A percentile compares a stretch with the other conserved stretches of the same genome.
phyloP scores from a whole-genome alignment of 2,113 vertebrate species.

The Oryzias celebensis region DNA sequence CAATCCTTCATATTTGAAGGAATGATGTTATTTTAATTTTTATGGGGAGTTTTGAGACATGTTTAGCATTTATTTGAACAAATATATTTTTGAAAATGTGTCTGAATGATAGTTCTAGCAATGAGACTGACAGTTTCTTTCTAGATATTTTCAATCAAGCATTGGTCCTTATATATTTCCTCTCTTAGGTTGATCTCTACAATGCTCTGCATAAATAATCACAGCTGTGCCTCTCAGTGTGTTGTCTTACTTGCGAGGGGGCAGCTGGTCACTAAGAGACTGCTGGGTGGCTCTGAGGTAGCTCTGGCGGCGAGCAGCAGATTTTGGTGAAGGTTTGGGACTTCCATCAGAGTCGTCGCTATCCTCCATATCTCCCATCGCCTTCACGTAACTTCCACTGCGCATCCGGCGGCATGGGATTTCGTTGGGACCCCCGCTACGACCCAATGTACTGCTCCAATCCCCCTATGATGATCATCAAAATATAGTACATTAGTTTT shows the following conservation, averaged over 20 bases:
- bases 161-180: background rate
- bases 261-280: constrained; percentile 95
- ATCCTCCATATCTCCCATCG: constrained; percentile 95
- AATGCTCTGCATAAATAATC: background rate
- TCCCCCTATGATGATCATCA: constrained; percentile 84
- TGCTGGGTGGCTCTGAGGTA: constrained; percentile 99
- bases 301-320: constrained; percentile 94
- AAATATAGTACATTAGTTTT: constrained; percentile 17
- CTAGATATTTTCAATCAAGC: too few relatives aligned
- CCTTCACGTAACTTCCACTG: constrained; percentile 98
- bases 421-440: constrained; percentile 77
- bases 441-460: constrained; percentile 88
- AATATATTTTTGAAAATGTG: too few relatives aligned
- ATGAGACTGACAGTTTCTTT: too few relatives aligned
- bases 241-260: constrained; percentile 88
- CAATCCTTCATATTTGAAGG: too few relatives aligned
- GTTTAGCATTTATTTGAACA: too few relatives aligned
- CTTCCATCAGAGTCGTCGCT: constrained; percentile 96
- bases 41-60: too few relatives aligned
- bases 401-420: constrained; percentile 98
- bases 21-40: too few relatives aligned
- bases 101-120: too few relatives aligned
- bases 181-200: background rate
- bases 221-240: background rate
- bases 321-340: constrained; percentile 96